These are phyloP conservation scores for Andrena praecox DNA, from an alignment of 2,888 invertebrate species.

Conservation along the genomic window DNA sequence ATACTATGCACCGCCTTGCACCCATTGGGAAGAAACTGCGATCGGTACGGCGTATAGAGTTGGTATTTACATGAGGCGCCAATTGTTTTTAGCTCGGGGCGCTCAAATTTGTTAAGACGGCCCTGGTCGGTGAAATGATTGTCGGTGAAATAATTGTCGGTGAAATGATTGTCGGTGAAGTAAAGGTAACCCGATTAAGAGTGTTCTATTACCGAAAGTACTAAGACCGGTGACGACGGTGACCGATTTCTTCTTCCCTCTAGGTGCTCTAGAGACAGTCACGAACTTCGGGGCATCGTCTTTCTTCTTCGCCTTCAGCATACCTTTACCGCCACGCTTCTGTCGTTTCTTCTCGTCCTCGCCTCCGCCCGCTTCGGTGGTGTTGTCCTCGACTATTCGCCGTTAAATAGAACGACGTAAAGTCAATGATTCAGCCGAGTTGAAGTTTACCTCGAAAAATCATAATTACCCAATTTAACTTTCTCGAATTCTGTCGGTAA, in stretches of 20 bases:
- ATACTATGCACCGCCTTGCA: too few relatives aligned
- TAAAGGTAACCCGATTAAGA: neutral
- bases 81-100: too few relatives aligned
- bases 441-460: neutral
- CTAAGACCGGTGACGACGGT: constrained; percentile 98
- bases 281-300: constrained; percentile 95
- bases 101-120: too few relatives aligned
- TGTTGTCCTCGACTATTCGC: constrained; percentile 83
- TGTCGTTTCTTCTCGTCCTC: constrained; percentile 98
- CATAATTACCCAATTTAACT: constrained; percentile 89
- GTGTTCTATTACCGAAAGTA: constrained; percentile 91
- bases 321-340: constrained; percentile 98
- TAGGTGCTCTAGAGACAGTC: constrained; percentile 94
- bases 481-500: constrained; percentile 97
- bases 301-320: constrained; percentile 97
- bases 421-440: neutral
- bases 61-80: too few relatives aligned
- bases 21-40: too few relatives aligned
- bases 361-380: constrained; percentile 89
- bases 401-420: neutral
- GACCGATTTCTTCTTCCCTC: constrained; percentile 99
- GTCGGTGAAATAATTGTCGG: too few relatives aligned
- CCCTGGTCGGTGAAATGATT: too few relatives aligned
- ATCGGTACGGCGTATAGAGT: too few relatives aligned
- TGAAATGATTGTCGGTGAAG: too few relatives aligned